Percentiles rank a stretch among this genome's conserved stretches.
phyloP scores from a whole-genome alignment of 2,888 invertebrate genomes.

The Clepsis dumicolana region DNA sequence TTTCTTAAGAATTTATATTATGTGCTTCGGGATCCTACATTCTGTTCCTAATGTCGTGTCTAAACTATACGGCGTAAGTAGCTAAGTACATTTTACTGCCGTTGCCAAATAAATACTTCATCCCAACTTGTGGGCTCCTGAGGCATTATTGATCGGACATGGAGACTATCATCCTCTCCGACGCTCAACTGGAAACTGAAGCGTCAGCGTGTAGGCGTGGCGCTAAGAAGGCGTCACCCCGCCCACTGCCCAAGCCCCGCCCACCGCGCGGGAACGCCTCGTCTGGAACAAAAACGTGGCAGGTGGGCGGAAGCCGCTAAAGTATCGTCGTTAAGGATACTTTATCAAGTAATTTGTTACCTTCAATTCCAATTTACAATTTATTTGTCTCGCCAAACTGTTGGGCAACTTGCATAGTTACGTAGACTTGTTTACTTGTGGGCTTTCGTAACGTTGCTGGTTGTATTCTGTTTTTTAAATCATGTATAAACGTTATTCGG shows the following conservation, averaged over 20 bases:
- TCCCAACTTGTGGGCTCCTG: background rate
- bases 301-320: conserved; percentile 76
- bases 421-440: conserved; percentile 25
- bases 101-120: background rate
- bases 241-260: conserved; percentile 60
- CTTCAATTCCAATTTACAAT: conserved; percentile 77
- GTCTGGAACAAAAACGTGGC: conserved; percentile 73
- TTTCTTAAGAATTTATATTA: too few relatives aligned
- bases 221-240: conserved; percentile 66
- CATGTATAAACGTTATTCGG: background rate
- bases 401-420: conserved; percentile 39
- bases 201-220: conserved; percentile 75
- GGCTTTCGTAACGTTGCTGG: background rate
- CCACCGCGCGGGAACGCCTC: conserved; percentile 65
- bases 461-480: background rate
- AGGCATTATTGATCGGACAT: conserved; percentile 40
- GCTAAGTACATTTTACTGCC: background rate
- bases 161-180: conserved; percentile 69
- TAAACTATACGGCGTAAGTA: background rate
- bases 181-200: conserved; percentile 76
- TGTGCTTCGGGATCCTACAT: too few relatives aligned
- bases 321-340: conserved; percentile 82
- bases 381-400: conserved; percentile 56
- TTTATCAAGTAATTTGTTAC: conserved; percentile 85
- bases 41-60: background rate